Evolutionary conservation across 2,797 vertebrate genomes (phyloP).

Genomic region (Falco berigora): DNA sequence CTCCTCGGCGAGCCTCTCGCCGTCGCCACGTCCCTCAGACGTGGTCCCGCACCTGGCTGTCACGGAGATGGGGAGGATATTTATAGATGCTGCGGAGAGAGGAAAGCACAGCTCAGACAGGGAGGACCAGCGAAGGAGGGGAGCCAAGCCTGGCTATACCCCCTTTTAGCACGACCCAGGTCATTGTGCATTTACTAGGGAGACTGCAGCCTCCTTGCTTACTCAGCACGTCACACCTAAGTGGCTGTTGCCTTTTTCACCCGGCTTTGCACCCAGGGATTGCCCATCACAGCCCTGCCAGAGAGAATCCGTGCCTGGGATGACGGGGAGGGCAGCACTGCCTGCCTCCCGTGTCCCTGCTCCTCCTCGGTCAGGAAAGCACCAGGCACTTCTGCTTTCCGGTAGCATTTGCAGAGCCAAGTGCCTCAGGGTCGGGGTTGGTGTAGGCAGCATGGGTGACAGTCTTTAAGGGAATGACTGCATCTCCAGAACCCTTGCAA

Average conservation of each 20-base stretch:
- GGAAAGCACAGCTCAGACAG: neutral
- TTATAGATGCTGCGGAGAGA: neutral
- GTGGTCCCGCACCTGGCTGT: neutral
- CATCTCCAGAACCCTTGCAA: neutral
- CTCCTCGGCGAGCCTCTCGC: neutral
- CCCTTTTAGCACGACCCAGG: neutral
- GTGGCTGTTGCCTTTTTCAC: neutral
- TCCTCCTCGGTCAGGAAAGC: neutral
- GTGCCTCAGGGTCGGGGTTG: rapidly evolving
- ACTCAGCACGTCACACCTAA: neutral
- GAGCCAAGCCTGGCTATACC: neutral
- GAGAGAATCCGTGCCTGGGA: neutral
- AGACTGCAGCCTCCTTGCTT: neutral
- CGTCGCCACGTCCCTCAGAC: neutral
- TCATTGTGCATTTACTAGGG: neutral
- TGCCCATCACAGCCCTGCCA: neutral
- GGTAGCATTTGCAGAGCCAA: neutral
- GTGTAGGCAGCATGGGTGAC: neutral
- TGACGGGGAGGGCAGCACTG: neutral
- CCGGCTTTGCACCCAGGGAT: neutral
- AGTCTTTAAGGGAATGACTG: neutral
- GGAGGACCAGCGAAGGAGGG: neutral
- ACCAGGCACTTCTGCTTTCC: neutral
- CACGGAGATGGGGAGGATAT: neutral
- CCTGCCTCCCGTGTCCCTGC: neutral